These are phyloP conservation scores for Argentina silus DNA, from an alignment of 2,797 vertebrate genomes.

Conservation along the genomic window DNA sequence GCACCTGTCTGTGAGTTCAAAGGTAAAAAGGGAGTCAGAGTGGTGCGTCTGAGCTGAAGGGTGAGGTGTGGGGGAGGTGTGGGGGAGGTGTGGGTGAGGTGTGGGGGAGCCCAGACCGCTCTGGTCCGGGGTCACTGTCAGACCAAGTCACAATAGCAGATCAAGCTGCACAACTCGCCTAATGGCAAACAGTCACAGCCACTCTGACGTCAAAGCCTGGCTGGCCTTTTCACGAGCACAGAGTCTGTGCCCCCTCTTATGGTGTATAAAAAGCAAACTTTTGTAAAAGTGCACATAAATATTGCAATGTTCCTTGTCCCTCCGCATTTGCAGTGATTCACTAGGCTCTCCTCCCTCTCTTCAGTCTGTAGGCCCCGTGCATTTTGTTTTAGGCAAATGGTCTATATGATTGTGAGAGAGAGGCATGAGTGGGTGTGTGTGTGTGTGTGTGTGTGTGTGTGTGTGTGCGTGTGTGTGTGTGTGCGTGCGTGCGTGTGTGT, in stretches of 20 bases:
- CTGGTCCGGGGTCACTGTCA: conserved; percentile 44
- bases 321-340: conserved; percentile 63
- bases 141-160: conserved; percentile 27
- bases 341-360: conserved; percentile 33
- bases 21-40: too few species aligned
- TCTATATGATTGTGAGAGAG: conserved; percentile 7
- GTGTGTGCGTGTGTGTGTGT: neutral
- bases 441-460: neutral
- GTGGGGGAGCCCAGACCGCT: conserved; percentile 35
- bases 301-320: conserved; percentile 61
- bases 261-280: conserved; percentile 59
- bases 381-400: conserved; percentile 51
- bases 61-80: conserved; percentile 43
- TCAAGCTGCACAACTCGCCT: conserved; percentile 36
- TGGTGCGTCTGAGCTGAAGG: too few species aligned
- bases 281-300: conserved; percentile 70
- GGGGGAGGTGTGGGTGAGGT: conserved; percentile 47
- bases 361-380: conserved; percentile 34
- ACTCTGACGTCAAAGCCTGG: conserved; percentile 38
- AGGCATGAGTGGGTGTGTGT: neutral
- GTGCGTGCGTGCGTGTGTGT: neutral
- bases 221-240: conserved; percentile 32
- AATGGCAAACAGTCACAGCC: conserved; percentile 37
- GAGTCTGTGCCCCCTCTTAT: conserved; percentile 32
- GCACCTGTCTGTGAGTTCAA: neutral